Evolutionary conservation across 1,140 invertebrate genomes (phyloP).

Genomic region (Lerema accius): DNA sequence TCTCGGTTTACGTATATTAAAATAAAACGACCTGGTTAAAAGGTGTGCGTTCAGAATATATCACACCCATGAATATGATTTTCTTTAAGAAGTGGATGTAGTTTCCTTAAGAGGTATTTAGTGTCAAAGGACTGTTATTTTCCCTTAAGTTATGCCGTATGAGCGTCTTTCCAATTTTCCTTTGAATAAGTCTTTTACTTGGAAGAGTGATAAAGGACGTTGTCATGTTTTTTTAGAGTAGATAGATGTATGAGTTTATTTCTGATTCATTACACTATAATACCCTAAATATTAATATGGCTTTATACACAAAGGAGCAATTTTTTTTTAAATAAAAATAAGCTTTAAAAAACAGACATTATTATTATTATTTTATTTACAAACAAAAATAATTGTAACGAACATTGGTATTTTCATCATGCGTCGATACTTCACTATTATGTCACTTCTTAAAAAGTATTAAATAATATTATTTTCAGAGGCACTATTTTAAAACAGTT

Average conservation of each 20-base stretch:
- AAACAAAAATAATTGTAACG: too few species aligned
- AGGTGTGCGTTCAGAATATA: slow-evolving; percentile 74
- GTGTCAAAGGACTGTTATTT: slow-evolving; percentile 55
- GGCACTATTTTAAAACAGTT: too few species aligned
- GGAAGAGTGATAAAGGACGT: neutral
- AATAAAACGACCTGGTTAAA: slow-evolving; percentile 79
- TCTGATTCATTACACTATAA: too few species aligned
- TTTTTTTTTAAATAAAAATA: too few species aligned
- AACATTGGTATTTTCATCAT: too few species aligned
- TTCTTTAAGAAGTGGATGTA: slow-evolving; percentile 75
- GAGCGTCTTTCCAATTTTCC: slow-evolving; percentile 27
- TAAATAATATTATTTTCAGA: too few species aligned
- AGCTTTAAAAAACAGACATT: too few species aligned
- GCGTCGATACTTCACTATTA: too few species aligned
- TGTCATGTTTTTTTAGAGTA: neutral
- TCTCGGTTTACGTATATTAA: slow-evolving; percentile 80
- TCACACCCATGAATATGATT: slow-evolving; percentile 80
- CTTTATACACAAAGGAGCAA: too few species aligned
- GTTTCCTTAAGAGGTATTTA: slow-evolving; percentile 67
- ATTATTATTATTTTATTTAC: too few species aligned
- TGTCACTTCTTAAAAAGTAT: too few species aligned
- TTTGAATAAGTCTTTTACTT: neutral
- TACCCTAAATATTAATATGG: too few species aligned
- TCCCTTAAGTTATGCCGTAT: slow-evolving; percentile 34
- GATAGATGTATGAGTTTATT: neutral